A percentile compares a stretch with the other conserved stretches of the same genome.
Conservation (phyloP, 1,140 invertebrate species). For the Panonychus citri region DNA sequence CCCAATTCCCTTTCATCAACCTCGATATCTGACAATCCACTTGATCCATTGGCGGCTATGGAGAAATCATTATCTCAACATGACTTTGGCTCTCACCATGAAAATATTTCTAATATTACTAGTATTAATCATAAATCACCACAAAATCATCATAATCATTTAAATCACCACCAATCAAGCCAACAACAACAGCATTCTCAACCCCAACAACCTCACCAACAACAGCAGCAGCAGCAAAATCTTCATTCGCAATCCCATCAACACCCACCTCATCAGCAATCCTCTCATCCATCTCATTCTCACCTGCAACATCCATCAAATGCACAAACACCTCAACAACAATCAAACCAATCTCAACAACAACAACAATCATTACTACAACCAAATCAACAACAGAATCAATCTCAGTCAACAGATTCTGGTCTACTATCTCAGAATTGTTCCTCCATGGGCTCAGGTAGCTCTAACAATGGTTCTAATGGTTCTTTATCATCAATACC, state of each 20-base stretch:
- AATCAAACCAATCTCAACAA: neutral
- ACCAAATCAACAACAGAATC: neutral
- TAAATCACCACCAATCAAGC: neutral
- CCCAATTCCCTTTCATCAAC: neutral
- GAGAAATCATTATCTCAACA: slow-evolving; percentile 51
- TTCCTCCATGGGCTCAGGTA: neutral
- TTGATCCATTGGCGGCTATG: slow-evolving; percentile 71
- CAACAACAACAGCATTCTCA: slow-evolving; percentile 1
- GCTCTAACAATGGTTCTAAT: slow-evolving; percentile 6
- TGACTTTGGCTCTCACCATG: slow-evolving; percentile 24
- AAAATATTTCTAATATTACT: neutral
- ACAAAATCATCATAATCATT: neutral
- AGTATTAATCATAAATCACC: neutral
- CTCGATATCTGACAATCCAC: slow-evolving; percentile 55
- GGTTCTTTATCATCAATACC: slow-evolving; percentile 22
- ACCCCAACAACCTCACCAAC: neutral
- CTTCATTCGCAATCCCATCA: neutral
- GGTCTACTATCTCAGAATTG: slow-evolving; percentile 7
- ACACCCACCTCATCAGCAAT: neutral
- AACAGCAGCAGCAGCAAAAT: neutral
- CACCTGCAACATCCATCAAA: neutral
- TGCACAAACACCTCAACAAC: neutral
- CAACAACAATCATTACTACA: neutral
- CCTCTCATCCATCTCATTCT: neutral
- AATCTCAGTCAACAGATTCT: neutral